Evolutionary conservation across 2,113 vertebrate genomes (phyloP).

Genomic region (Vimba vimba): DNA sequence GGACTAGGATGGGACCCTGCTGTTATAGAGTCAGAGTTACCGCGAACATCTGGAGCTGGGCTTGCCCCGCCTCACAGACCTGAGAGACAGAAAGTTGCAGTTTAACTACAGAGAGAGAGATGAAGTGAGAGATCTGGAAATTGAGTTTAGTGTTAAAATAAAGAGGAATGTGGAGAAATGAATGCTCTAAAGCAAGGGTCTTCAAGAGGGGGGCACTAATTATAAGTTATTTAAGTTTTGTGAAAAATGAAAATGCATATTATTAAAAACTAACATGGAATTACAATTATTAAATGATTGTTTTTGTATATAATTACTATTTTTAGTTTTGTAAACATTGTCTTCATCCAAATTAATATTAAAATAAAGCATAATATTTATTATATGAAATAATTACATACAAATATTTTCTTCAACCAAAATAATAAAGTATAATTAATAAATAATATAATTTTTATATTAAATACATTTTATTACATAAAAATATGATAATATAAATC

Average conservation of each 20-base stretch:
- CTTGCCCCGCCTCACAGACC: conserved; percentile 77
- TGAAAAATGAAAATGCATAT: neutral
- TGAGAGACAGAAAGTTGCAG: conserved; percentile 76
- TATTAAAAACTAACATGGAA: neutral
- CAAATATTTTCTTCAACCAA: neutral
- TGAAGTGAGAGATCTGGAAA: conserved; percentile 3
- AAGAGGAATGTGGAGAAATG: neutral
- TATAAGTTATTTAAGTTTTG: neutral
- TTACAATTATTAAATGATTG: neutral
- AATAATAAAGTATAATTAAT: neutral
- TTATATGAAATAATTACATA: neutral
- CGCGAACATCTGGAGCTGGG: conserved; percentile 77
- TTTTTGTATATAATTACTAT: too few species aligned
- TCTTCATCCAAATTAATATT: neutral
- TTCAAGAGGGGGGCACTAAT: neutral
- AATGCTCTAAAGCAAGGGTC: conserved; percentile 16
- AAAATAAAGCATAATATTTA: neutral
- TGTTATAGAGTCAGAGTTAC: conserved; percentile 70
- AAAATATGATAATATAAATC: neutral
- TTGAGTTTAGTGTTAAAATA: neutral
- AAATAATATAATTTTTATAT: neutral
- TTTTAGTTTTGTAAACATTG: neutral
- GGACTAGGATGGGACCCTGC: conserved; percentile 64
- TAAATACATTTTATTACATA: neutral
- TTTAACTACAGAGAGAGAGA: conserved; percentile 64